Evolutionary conservation across 2,797 vertebrate genomes (phyloP).

Genomic region (Petrocephalus sullivani): DNA sequence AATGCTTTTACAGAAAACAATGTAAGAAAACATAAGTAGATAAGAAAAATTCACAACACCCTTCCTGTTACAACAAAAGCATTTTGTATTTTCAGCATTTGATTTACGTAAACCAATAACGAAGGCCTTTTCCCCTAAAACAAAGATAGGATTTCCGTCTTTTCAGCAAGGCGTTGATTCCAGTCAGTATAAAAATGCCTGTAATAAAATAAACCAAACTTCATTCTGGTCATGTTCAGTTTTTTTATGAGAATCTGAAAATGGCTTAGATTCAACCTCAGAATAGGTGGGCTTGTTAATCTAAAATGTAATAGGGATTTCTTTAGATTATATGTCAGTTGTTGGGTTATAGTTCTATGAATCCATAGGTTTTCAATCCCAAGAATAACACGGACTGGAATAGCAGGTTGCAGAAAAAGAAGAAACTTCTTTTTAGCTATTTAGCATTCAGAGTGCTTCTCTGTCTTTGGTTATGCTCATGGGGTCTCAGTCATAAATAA

Average conservation of each 20-base stretch:
- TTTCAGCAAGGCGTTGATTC: slow-evolving; percentile 9
- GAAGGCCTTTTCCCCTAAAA: slow-evolving; percentile 15
- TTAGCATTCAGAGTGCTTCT: neutral
- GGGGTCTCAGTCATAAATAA: neutral
- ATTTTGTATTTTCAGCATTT: slow-evolving; percentile 21
- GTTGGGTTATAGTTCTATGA: neutral
- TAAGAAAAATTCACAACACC: slow-evolving; percentile 27
- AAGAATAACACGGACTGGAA: neutral
- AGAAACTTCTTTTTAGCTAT: neutral
- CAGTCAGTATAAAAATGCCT: neutral
- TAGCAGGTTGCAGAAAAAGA: neutral
- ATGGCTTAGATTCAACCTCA: neutral
- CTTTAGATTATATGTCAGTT: neutral
- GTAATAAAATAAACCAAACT: slow-evolving; percentile 8
- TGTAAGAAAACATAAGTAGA: slow-evolving; percentile 39
- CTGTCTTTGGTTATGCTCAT: neutral
- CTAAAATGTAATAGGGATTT: neutral
- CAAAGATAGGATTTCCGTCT: slow-evolving; percentile 25
- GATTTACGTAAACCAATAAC: slow-evolving; percentile 30
- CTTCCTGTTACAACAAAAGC: slow-evolving; percentile 21
- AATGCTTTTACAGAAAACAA: slow-evolving; percentile 36
- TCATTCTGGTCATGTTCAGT: neutral
- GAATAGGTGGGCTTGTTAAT: neutral
- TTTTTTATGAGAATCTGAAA: neutral
- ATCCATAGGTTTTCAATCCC: neutral